Percentiles rank a stretch among this genome's conserved stretches.
Conservation (phyloP, 2,888 invertebrate species). For the Pardosa pseudoannulata region DNA sequence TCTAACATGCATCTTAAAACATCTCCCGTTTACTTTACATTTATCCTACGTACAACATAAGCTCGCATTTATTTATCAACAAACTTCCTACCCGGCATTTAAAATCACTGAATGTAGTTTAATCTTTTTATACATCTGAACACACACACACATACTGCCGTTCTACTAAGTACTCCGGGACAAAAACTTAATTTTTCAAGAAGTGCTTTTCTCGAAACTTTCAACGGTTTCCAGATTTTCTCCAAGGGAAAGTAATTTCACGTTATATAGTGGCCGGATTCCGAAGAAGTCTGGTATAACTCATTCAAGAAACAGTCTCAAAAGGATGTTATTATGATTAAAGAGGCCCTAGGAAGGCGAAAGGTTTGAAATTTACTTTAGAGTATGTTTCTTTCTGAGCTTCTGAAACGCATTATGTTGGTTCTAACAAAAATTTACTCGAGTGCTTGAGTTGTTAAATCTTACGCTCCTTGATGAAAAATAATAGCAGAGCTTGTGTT, state of each 20-base stretch:
- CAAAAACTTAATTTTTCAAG: constrained; percentile 5
- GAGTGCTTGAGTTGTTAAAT: not conserved
- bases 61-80: too few species aligned
- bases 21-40: too few species aligned
- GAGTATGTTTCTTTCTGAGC: not conserved
- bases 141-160: too few species aligned
- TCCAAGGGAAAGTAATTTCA: not conserved
- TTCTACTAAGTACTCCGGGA: not conserved
- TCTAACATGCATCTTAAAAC: too few species aligned
- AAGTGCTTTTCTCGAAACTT: not conserved
- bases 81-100: too few species aligned
- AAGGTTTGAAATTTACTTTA: not conserved
- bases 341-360: not conserved
- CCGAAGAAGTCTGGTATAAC: not conserved
- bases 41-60: too few species aligned
- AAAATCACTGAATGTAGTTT: too few species aligned
- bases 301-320: not conserved
- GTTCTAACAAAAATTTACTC: not conserved
- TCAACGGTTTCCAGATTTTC: not conserved
- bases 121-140: too few species aligned
- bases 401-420: not conserved
- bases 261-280: not conserved
- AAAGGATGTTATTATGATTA: not conserved
- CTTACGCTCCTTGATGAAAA: not conserved
- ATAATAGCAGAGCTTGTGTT: not conserved